Evolutionary conservation across 2,113 vertebrate species (phyloP).

Genomic region (Nibea coibor): DNA sequence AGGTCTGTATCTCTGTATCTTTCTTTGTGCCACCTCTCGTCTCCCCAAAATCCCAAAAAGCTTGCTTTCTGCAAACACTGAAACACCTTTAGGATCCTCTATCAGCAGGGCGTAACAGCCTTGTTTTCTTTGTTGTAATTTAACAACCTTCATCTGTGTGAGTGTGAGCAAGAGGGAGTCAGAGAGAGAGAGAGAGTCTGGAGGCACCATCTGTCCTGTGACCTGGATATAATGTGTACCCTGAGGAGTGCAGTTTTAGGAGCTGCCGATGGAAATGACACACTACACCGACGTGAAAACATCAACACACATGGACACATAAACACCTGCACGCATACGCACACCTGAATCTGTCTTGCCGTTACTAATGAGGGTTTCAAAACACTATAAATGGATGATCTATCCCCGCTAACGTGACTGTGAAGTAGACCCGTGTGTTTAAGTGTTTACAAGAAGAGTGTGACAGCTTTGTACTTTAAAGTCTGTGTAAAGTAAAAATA

Average conservation of each 20-base stretch:
- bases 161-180: background rate
- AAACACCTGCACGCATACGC: background rate
- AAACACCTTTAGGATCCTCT: slow-evolving; percentile 25
- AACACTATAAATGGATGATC: background rate
- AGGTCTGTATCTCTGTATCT: background rate
- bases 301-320: slow-evolving; percentile 11
- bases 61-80: slow-evolving; percentile 28
- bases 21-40: background rate
- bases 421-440: background rate
- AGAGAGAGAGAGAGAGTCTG: slow-evolving; percentile 19
- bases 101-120: slow-evolving; percentile 31
- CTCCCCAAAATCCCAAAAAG: slow-evolving; percentile 8
- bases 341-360: background rate
- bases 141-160: slow-evolving; percentile 38
- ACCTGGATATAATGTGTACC: slow-evolving; percentile 59
- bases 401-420: background rate
- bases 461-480: background rate
- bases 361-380: background rate
- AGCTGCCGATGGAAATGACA: slow-evolving; percentile 36
- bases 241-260: slow-evolving; percentile 34
- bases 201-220: slow-evolving; percentile 48
- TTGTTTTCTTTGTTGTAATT: slow-evolving; percentile 23
- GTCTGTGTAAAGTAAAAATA: no score
- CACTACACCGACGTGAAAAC: background rate
- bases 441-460: background rate